Percentiles rank a stretch among this genome's conserved stretches.
Evolutionary conservation across 1,140 invertebrate species (phyloP).

Genomic region (Drosophila neocordata): DNA sequence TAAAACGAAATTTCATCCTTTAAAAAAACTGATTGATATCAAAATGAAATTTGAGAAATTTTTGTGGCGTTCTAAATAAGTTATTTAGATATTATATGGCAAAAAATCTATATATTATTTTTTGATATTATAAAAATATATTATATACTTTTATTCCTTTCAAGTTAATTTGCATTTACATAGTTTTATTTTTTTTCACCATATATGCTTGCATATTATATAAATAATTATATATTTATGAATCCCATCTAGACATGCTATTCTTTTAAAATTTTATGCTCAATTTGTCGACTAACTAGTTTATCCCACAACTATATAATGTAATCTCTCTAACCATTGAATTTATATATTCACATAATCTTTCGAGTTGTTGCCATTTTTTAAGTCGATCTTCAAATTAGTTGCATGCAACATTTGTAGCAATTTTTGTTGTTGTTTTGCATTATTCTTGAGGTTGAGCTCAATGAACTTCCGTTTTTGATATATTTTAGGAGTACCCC

Average conservation of each 20-base stretch:
- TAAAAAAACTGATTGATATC: too few species aligned
- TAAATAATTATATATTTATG: background rate
- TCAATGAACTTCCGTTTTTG: constrained; percentile 69
- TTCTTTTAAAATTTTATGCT: constrained; percentile 1
- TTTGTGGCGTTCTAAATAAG: too few species aligned
- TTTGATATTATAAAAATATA: too few species aligned
- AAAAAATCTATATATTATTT: too few species aligned
- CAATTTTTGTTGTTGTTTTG: constrained; percentile 10
- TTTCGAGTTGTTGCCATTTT: background rate
- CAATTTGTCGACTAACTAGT: constrained; percentile 17
- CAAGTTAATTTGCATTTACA: too few species aligned
- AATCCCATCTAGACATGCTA: constrained; percentile 25
- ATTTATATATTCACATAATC: background rate
- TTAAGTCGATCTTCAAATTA: background rate
- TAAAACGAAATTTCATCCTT: too few species aligned
- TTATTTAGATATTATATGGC: too few species aligned
- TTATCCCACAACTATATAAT: background rate
- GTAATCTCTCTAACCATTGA: background rate
- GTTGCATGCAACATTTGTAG: constrained; percentile 19
- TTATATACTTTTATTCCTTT: too few species aligned
- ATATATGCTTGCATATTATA: too few species aligned
- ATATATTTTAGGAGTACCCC: constrained; percentile 3
- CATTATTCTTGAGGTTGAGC: constrained; percentile 24
- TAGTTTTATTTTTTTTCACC: too few species aligned
- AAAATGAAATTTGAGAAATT: too few species aligned